These are phyloP conservation scores for Hystrix cristata DNA, from an alignment of 2,113 vertebrate species.

Conservation along the genomic window DNA sequence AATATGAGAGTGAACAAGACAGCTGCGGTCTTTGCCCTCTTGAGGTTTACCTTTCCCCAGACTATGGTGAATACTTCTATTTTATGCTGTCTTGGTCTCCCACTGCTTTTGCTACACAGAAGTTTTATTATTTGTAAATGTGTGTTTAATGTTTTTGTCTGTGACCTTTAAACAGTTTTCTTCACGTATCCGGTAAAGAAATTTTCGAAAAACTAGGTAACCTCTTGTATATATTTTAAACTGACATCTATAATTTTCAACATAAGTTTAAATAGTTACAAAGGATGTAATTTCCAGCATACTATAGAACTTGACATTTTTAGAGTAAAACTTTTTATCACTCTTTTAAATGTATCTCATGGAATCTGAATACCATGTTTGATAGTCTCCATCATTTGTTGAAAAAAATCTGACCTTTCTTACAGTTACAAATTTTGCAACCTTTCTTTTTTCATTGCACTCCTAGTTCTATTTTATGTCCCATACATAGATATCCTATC, in stretches of 20 bases:
- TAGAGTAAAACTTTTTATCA: slow-evolving; percentile 52
- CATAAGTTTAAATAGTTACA: slow-evolving; percentile 50
- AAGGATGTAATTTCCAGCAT: slow-evolving; percentile 44
- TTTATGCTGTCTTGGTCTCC: not conserved
- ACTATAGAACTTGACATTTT: slow-evolving; percentile 67
- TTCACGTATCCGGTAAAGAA: slow-evolving; percentile 12
- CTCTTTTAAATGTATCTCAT: slow-evolving; percentile 1
- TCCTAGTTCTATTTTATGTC: not conserved
- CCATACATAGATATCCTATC: not conserved
- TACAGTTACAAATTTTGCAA: not conserved
- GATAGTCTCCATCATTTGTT: not conserved
- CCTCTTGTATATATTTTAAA: not conserved
- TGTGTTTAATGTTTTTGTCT: not conserved
- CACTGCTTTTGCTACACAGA: not conserved
- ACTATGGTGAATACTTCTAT: not conserved
- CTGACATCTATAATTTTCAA: slow-evolving; percentile 27
- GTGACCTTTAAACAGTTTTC: slow-evolving; percentile 9
- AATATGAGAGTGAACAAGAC: not conserved
- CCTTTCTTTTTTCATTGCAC: slow-evolving; percentile 8
- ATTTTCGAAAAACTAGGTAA: not conserved
- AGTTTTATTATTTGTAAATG: slow-evolving; percentile 22
- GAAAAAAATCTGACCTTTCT: not conserved
- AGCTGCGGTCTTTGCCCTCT: not conserved
- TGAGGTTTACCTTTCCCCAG: not conserved
- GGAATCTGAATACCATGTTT: slow-evolving; percentile 24